phyloP scores from a whole-genome alignment of 2,888 invertebrate species.

The Digitonthophagus gazella region DNA sequence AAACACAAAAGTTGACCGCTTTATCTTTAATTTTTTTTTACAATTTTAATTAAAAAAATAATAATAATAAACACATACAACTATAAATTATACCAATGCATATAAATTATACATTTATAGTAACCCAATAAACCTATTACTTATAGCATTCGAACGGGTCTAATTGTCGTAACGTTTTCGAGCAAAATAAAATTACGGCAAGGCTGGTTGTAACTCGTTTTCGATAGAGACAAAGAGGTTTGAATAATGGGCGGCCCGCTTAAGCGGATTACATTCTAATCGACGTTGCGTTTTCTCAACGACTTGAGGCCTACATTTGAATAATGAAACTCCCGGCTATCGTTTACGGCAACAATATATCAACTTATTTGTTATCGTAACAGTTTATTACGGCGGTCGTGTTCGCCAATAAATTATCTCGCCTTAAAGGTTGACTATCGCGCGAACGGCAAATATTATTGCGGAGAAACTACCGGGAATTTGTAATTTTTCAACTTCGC shows the following conservation, averaged over 20 bases:
- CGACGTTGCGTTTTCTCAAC: background rate
- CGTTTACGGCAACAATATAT: slow-evolving; percentile 13
- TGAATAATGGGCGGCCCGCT: background rate
- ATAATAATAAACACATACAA: too few species aligned
- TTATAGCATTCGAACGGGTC: too few species aligned
- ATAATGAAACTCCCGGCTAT: slow-evolving; percentile 2
- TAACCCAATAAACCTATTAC: too few species aligned
- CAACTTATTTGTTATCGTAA: slow-evolving; percentile 16
- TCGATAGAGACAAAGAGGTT: background rate
- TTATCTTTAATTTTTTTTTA: too few species aligned
- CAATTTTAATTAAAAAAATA: too few species aligned
- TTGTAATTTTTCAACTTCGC: background rate
- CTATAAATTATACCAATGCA: too few species aligned
- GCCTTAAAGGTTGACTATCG: slow-evolving; percentile 11
- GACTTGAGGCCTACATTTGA: slow-evolving; percentile 5
- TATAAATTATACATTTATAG: too few species aligned
- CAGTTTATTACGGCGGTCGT: slow-evolving; percentile 8
- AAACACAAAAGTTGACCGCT: too few species aligned
- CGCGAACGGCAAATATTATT: slow-evolving; percentile 4
- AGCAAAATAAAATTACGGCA: background rate
- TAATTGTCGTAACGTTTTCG: background rate
- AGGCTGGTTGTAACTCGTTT: background rate
- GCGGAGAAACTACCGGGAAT: background rate
- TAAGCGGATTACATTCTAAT: background rate
- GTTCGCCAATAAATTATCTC: slow-evolving; percentile 7